phyloP scores from a whole-genome alignment of 2,888 invertebrate species.

The Chirona hameri region DNA sequence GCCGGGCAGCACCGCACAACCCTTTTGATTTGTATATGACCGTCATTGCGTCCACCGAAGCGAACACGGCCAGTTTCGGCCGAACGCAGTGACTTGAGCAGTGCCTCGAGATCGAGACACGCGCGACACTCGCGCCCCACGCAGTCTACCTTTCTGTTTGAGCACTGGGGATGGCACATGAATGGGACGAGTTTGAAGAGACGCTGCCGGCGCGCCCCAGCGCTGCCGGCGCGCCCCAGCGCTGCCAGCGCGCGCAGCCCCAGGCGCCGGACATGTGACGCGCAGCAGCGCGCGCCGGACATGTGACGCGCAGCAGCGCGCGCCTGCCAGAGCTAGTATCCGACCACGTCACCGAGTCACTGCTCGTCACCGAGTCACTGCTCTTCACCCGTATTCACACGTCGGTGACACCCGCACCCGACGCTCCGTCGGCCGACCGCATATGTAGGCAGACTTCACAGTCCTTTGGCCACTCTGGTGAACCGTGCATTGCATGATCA shows the following conservation, averaged over 20 bases:
- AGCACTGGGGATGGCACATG: constrained; percentile 22
- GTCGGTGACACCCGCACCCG: too few relatives aligned
- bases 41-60: neutral
- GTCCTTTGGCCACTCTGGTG: too few relatives aligned
- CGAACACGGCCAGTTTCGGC: neutral
- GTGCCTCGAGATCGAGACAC: neutral
- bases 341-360: too few relatives aligned
- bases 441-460: neutral
- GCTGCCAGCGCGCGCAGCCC: neutral
- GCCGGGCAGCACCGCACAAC: neutral
- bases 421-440: neutral
- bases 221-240: too few relatives aligned
- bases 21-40: neutral
- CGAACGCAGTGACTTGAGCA: neutral
- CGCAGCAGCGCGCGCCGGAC: too few relatives aligned
- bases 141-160: neutral
- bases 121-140: neutral
- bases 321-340: too few relatives aligned
- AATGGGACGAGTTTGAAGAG: neutral
- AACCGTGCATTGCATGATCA: too few relatives aligned
- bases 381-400: neutral
- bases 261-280: too few relatives aligned
- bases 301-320: too few relatives aligned
- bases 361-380: neutral
- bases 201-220: neutral